phyloP scores from a whole-genome alignment of 2,888 invertebrate genomes.

The Volucella inflata region DNA sequence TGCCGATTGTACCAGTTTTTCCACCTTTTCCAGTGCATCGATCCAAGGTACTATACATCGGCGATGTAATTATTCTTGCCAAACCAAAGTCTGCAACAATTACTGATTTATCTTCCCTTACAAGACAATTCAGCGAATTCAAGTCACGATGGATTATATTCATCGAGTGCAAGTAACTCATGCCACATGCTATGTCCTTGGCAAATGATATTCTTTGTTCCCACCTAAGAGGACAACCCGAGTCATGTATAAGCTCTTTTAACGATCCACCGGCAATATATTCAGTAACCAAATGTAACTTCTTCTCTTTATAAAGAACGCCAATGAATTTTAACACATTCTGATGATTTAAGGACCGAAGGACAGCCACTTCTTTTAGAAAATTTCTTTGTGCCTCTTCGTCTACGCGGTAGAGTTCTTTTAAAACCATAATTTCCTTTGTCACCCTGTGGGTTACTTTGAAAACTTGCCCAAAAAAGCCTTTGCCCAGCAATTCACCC shows the following conservation, averaged over 20 bases:
- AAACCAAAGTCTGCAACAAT: conserved; percentile 98
- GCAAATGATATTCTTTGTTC: conserved; percentile 92
- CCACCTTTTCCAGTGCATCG: conserved; percentile 81
- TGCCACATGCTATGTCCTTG: conserved; percentile 95
- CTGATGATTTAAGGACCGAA: conserved; percentile 93
- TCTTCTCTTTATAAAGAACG: conserved; percentile 95
- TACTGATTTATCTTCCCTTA: conserved; percentile 94
- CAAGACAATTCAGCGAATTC: conserved; percentile 97
- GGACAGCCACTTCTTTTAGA: conserved; percentile 96
- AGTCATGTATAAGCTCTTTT: conserved; percentile 92
- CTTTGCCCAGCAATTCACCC: conserved; percentile 95
- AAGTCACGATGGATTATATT: conserved; percentile 97
- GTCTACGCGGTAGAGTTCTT: conserved; percentile 95
- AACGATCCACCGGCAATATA: conserved; percentile 96
- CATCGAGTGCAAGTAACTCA: conserved; percentile 97
- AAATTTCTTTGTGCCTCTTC: conserved; percentile 97
- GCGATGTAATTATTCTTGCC: conserved; percentile 89
- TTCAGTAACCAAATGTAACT: conserved; percentile 95
- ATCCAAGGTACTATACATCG: conserved; percentile 82
- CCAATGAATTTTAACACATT: conserved; percentile 96
- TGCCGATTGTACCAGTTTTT: conserved; percentile 83
- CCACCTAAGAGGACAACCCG: conserved; percentile 89
- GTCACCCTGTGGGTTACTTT: conserved; percentile 96
- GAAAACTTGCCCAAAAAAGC: conserved; percentile 97
- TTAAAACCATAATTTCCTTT: conserved; percentile 97